phyloP scores from a whole-genome alignment of 2,797 vertebrate species.

The Falco concolor region DNA sequence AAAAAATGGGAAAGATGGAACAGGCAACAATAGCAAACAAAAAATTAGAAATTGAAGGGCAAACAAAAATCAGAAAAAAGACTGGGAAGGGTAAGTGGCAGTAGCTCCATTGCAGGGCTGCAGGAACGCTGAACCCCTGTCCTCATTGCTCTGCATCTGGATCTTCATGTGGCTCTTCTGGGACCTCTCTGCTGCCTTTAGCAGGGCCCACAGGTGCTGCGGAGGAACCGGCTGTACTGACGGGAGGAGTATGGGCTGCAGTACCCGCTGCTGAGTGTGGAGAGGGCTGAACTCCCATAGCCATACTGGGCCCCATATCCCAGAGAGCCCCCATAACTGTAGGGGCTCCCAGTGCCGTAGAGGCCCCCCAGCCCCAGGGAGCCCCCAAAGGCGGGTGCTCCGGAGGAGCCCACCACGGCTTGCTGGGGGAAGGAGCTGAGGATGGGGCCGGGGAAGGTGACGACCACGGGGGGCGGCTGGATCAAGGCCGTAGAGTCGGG shows the following conservation, averaged over 20 bases:
- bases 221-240: neutral
- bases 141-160: neutral
- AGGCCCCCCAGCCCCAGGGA: neutral
- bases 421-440: constrained; percentile 57
- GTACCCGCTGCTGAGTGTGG: neutral
- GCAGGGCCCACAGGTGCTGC: neutral
- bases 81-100: neutral
- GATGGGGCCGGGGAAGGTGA: constrained; percentile 53
- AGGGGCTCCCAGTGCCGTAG: rapidly evolving
- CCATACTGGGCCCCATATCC: neutral
- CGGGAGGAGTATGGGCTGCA: neutral
- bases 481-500: neutral
- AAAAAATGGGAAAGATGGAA: rapidly evolving
- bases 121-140: rapidly evolving
- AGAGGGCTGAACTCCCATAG: neutral
- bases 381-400: neutral
- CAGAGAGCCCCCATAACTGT: neutral
- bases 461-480: neutral
- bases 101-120: neutral
- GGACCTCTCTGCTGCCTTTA: neutral
- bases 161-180: neutral
- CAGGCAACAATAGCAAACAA: neutral
- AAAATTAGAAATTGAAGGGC: neutral
- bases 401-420: neutral
- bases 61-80: neutral